phyloP scores from a whole-genome alignment of 2,113 vertebrate species.

The Campylomormyrus tamandua region DNA sequence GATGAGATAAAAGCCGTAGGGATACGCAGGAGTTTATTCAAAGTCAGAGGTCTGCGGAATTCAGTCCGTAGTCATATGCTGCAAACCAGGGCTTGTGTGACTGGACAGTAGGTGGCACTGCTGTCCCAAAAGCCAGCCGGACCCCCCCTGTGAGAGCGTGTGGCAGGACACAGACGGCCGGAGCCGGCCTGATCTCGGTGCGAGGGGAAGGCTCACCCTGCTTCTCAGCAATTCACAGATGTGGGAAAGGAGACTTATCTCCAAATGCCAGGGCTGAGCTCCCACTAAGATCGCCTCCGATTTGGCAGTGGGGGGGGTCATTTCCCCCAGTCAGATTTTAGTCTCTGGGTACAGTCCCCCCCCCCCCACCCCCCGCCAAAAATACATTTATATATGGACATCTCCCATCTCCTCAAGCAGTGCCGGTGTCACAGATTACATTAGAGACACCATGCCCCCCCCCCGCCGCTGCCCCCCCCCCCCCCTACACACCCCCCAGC shows the following conservation, averaged over 20 bases:
- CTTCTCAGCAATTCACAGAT: neutral
- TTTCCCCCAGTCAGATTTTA: neutral
- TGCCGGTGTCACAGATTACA: neutral
- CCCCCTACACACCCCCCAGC: too few species aligned
- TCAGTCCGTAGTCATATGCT: neutral
- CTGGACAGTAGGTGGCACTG: slow-evolving; percentile 23
- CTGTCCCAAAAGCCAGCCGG: neutral
- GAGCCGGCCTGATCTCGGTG: neutral
- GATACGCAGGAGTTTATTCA: slow-evolving; percentile 7
- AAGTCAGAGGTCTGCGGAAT: neutral
- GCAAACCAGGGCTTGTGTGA: neutral
- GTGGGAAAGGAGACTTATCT: neutral
- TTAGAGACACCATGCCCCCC: neutral
- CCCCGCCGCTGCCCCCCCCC: too few species aligned
- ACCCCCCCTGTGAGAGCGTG: neutral
- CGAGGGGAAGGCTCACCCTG: neutral
- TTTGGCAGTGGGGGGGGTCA: neutral
- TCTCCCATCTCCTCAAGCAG: neutral
- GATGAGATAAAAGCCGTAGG: slow-evolving; percentile 3
- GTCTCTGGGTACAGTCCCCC: neutral
- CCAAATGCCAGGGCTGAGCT: neutral
- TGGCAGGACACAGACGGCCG: neutral
- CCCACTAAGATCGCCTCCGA: neutral
- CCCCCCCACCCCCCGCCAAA: neutral
- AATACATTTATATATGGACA: neutral